phyloP scores from a whole-genome alignment of 2,888 invertebrate genomes.

The Chrysina gloriosa region DNA sequence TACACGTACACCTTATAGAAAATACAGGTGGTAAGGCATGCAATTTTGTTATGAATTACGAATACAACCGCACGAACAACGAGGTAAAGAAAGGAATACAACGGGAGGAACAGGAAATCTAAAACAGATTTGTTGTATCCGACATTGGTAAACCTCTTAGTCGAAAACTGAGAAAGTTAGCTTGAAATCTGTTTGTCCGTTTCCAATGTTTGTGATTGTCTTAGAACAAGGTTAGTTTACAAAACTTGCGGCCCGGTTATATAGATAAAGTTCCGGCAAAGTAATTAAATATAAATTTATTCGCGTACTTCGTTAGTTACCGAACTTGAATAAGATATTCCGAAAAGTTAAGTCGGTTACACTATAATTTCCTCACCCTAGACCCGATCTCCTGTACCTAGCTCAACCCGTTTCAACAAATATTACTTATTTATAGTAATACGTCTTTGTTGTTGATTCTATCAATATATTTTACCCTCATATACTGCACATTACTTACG shows the following conservation, averaged over 20 bases:
- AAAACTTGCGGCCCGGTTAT: constrained; percentile 23
- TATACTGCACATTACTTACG: neutral
- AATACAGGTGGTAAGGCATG: no score
- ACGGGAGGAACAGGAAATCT: constrained; percentile 24
- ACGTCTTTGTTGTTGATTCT: constrained; percentile 29
- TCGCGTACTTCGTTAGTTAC: constrained; percentile 18
- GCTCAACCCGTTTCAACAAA: neutral
- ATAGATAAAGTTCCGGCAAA: constrained; percentile 18
- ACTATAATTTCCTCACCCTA: constrained; percentile 27
- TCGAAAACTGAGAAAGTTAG: constrained; percentile 15
- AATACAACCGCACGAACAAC: no score
- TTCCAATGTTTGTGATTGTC: constrained; percentile 29
- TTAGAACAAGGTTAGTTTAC: constrained; percentile 31
- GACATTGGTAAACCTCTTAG: constrained; percentile 31
- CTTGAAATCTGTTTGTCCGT: constrained; percentile 13
- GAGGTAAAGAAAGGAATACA: neutral
- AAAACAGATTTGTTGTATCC: constrained; percentile 15
- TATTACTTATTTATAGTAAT: constrained; percentile 28
- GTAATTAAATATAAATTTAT: constrained; percentile 33
- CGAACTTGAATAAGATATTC: constrained; percentile 29
- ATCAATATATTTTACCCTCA: constrained; percentile 7
- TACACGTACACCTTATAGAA: no score
- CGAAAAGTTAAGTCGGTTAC: constrained; percentile 26
- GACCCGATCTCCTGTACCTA: neutral
- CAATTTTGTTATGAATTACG: no score